phyloP scores from a whole-genome alignment of 2,113 vertebrate species.

The Vombatus ursinus region DNA sequence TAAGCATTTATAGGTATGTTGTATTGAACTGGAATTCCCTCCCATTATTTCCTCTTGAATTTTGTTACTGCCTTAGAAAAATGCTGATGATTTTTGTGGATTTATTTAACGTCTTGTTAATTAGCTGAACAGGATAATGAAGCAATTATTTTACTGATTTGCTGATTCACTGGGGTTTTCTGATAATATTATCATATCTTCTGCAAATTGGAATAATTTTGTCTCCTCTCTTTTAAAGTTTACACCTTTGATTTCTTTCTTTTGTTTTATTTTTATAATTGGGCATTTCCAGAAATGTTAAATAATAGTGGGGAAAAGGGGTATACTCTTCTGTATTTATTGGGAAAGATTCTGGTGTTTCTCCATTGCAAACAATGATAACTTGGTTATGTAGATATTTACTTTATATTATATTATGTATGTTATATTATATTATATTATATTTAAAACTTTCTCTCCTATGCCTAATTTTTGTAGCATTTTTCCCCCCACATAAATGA shows the following conservation, averaged over 20 bases:
- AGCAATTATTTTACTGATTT: neutral
- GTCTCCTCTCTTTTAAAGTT: neutral
- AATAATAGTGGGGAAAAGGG: neutral
- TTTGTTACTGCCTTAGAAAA: neutral
- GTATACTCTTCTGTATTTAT: neutral
- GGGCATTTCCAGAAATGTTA: neutral
- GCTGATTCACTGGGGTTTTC: neutral
- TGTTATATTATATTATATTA: too few species aligned
- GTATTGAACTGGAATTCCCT: neutral
- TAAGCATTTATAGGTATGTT: neutral
- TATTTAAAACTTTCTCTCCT: neutral
- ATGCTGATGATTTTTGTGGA: neutral
- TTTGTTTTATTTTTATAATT: neutral
- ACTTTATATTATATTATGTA: too few species aligned
- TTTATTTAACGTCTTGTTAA: neutral
- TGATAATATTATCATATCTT: neutral
- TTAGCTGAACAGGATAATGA: neutral
- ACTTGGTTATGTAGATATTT: neutral
- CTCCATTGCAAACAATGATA: neutral
- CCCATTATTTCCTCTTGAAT: neutral
- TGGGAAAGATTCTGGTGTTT: neutral
- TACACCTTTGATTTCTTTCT: neutral
- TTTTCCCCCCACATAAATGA: neutral
- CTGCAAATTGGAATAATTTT: neutral
- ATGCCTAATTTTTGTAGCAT: neutral